Base-by-base conservation (phyloP, 1,140 invertebrate species). In the Scaptomyza montana region DNA sequence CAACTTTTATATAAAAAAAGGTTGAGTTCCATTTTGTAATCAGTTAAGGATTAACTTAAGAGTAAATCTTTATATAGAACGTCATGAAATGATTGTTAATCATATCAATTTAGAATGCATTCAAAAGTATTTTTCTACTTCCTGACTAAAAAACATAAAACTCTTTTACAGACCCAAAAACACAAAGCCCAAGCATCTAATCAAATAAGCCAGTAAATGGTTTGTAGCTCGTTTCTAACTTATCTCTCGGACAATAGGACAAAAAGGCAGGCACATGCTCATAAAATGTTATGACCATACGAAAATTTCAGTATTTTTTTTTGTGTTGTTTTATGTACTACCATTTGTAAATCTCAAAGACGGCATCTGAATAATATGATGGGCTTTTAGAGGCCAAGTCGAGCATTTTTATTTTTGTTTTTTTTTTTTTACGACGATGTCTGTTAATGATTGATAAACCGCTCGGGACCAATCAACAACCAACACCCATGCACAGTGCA, bases 401-500 rank as follows among this genome's bases (percentile, higher is more conserved):
- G 59, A 45, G 62, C 78, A 74, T 81, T 82, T 78, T 25, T 25
- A 25, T 25, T 25, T 25, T 25, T 3, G 2, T 25, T 25, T 25
- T 59, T 85, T 76, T 85, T 85, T 62, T 85, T 76, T 85, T 85
- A 85, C 74, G 77, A 12, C 60, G 68, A 57, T 77, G 78, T 77
- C 64, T 81, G 64, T 87, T 81, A 87, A 87, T 86, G 81, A 87
- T 87, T 86, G 78, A 86, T 86, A 86, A 87, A 81, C 81, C 82
- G 80, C 81, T 70, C 75, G 81, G 82, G 82, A 86, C 82, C 78
- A 78, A 87, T 81, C 82, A 86, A 72, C 81, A 81, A 70, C 62
- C 69, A 66, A 72, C 81, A 81, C 74, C 62, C 69, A 66, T 64
- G 57, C 21, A 51, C n/a, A n/a, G n/a, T n/a, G n/a, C n/a, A n/a